Conservation (phyloP, 2,797 vertebrate species). For the Sternarchorhynchus goeldii region DNA sequence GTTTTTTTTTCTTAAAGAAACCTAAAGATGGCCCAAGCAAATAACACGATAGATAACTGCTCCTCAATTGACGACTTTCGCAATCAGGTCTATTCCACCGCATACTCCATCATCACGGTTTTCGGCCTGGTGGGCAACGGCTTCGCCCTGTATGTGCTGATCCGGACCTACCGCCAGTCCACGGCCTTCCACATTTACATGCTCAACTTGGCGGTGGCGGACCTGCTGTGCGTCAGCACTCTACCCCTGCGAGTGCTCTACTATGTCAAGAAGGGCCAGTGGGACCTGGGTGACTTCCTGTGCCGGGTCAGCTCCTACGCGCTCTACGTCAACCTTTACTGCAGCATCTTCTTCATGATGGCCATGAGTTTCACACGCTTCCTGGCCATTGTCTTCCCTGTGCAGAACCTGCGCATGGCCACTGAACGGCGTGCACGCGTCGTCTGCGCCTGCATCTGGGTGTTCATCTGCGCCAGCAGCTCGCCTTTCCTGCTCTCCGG, state of each 20-base stretch:
- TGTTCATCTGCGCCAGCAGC: conserved; percentile 82
- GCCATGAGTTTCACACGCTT: conserved; percentile 96
- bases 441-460: conserved; percentile 82
- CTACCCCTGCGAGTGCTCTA: conserved; percentile 88
- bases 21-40: conserved; percentile 7
- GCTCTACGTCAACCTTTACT: conserved; percentile 95
- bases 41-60: conserved; percentile 47
- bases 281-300: conserved; percentile 85
- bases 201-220: conserved; percentile 88
- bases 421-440: conserved; percentile 79
- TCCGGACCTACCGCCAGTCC: conserved; percentile 77
- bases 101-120: conserved; percentile 87
- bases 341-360: conserved; percentile 94
- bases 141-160: conserved; percentile 83
- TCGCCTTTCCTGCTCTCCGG: conserved; percentile 82
- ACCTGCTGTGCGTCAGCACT: conserved; percentile 88
- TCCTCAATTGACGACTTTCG: conserved; percentile 87
- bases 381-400: conserved; percentile 90
- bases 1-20: conserved; percentile 11
- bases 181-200: conserved; percentile 91
- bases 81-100: conserved; percentile 87
- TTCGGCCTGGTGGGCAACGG: conserved; percentile 86
- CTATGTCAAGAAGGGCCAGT: conserved; percentile 84
- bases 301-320: conserved; percentile 88
- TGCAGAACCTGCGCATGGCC: conserved; percentile 82